These are phyloP conservation scores for Brachionus calyciflorus DNA, from an alignment of 1,140 invertebrate species.

Conservation along the genomic window DNA sequence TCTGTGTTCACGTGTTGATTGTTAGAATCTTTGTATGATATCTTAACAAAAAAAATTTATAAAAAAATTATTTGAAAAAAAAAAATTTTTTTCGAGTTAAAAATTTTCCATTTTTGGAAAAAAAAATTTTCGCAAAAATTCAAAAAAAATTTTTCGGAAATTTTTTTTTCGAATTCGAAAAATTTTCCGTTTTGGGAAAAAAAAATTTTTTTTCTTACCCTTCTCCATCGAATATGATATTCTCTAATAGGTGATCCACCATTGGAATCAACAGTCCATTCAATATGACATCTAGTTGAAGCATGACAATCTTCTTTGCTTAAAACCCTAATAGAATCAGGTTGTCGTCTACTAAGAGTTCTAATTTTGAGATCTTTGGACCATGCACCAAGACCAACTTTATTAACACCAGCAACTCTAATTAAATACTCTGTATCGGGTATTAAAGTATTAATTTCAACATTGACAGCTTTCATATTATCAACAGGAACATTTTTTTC, in stretches of 20 bases:
- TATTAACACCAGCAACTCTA: conserved; percentile 28
- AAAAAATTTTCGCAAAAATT: neutral
- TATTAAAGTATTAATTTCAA: neutral
- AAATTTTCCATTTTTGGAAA: neutral
- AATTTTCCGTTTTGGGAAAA: neutral
- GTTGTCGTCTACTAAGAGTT: conserved; percentile 1
- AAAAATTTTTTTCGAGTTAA: neutral
- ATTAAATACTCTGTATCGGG: conserved; percentile 39
- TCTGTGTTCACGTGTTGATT: conserved; percentile 10
- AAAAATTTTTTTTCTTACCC: neutral
- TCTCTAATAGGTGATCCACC: conserved; percentile 26
- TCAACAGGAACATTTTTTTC: neutral
- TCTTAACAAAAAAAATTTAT: conserved; percentile 3
- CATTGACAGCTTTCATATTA: neutral
- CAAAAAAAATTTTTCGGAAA: neutral
- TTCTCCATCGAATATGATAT: conserved; percentile 20
- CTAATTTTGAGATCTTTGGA: neutral
- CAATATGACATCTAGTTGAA: conserved; percentile 13
- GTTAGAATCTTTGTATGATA: conserved; percentile 19
- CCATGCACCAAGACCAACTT: neutral
- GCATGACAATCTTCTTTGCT: conserved; percentile 18
- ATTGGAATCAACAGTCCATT: conserved; percentile 31
- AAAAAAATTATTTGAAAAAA: neutral
- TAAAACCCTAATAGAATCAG: neutral
- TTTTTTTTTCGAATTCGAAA: neutral